A percentile compares a stretch with the other conserved stretches of the same genome.
These are phyloP conservation scores for Hydractinia symbiolongicarpus DNA, from an alignment of 30 jellyfish, hydroid and myxozoan genomes.

Conservation along the genomic window DNA sequence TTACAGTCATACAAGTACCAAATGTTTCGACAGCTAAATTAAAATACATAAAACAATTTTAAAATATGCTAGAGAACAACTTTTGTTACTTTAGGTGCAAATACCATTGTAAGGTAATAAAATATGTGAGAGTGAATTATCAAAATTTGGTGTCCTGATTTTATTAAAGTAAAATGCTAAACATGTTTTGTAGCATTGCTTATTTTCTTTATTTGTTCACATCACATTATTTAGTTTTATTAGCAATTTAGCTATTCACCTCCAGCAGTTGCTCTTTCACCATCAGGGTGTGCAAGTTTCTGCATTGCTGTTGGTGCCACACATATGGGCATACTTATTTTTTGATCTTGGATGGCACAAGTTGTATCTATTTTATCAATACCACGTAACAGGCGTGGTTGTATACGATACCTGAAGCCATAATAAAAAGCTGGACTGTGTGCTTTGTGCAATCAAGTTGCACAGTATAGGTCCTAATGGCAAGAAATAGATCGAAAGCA, in stretches of 20 bases:
- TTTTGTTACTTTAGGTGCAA: no score
- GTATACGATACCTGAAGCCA: slow-evolving; percentile 46
- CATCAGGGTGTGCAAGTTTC: slow-evolving; percentile 84
- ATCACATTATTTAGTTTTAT: not conserved
- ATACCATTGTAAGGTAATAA: no score
- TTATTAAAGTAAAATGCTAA: no score
- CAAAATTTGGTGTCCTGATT: no score
- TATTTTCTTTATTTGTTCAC: no score
- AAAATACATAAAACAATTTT: not conserved
- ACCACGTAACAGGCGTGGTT: slow-evolving; percentile 58
- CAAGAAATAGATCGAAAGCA: no score
- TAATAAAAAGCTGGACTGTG: not conserved
- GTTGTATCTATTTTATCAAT: slow-evolving; percentile 45
- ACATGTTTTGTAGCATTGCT: no score
- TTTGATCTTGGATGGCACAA: slow-evolving; percentile 46
- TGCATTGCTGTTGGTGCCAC: slow-evolving; percentile 93
- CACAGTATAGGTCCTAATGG: no score
- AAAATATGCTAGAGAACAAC: no score
- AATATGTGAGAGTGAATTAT: no score
- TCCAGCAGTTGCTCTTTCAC: slow-evolving; percentile 78
- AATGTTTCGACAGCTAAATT: slow-evolving; percentile 30
- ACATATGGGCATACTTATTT: slow-evolving; percentile 60
- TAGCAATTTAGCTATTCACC: slow-evolving; percentile 33
- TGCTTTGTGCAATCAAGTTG: no score
- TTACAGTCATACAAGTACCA: slow-evolving; percentile 81